A percentile compares a stretch with the other conserved stretches of the same genome.
Evolutionary conservation across 92 coral and sea anemone species (phyloP).

Genomic region (Epizoanthus fatuus): DNA sequence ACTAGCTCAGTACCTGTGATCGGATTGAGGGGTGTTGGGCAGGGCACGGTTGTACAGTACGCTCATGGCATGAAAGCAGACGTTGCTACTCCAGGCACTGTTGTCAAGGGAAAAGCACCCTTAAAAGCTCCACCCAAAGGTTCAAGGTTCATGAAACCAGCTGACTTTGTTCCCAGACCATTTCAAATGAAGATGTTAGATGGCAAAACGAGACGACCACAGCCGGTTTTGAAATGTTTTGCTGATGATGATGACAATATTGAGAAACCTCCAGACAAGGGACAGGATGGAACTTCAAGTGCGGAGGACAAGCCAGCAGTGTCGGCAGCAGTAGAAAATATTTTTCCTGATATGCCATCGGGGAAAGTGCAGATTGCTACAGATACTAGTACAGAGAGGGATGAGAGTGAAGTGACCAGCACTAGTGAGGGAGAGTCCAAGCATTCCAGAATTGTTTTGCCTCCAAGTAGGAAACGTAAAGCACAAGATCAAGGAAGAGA

Average conservation of each 20-base stretch:
- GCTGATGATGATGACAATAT: constrained; percentile 28
- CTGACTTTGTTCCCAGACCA: constrained; percentile 42
- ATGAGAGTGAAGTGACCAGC: background rate
- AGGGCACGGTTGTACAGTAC: background rate
- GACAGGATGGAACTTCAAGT: background rate
- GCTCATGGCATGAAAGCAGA: background rate
- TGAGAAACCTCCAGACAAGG: constrained; percentile 6
- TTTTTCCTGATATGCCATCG: constrained; percentile 6
- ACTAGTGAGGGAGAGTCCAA: background rate
- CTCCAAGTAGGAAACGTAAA: constrained; percentile 46
- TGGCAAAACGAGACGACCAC: constrained; percentile 24
- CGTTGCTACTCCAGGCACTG: background rate
- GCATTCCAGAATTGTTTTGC: constrained; percentile 40
- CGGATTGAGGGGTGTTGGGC: background rate
- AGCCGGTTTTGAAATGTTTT: constrained; percentile 29
- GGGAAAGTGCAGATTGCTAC: background rate
- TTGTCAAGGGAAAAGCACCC: constrained; percentile 6
- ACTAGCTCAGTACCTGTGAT: background rate
- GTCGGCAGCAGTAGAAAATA: constrained; percentile 7
- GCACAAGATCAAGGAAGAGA: constrained; percentile 14
- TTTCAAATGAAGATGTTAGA: constrained; percentile 42
- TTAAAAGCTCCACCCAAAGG: background rate
- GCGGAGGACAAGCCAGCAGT: background rate
- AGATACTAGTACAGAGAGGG: background rate
- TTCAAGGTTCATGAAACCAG: constrained; percentile 32